These are phyloP conservation scores for Picus viridis DNA, from an alignment of 2,797 vertebrate genomes.

Conservation along the genomic window DNA sequence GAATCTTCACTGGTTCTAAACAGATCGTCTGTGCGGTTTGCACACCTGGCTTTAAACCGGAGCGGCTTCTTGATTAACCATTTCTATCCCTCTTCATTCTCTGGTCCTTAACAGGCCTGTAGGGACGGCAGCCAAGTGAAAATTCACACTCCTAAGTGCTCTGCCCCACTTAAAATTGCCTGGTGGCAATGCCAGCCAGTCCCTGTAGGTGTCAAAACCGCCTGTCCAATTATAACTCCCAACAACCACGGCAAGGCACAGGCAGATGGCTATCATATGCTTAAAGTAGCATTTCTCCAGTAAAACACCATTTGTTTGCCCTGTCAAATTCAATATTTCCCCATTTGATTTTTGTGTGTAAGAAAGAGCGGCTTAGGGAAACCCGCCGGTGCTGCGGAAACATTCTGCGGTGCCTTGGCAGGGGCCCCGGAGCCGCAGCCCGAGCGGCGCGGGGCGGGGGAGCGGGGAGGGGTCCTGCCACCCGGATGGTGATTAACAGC, in stretches of 20 bases:
- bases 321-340: slow-evolving; percentile 56
- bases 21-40: background rate
- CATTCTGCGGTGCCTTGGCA: background rate
- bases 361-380: slow-evolving; percentile 18
- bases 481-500: background rate
- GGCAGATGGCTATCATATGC: slow-evolving; percentile 53
- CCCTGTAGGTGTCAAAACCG: slow-evolving; percentile 40
- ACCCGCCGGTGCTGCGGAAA: background rate
- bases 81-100: background rate
- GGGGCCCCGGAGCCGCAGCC: background rate
- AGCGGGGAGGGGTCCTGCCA: background rate
- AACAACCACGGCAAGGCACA: background rate
- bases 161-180: slow-evolving; percentile 33
- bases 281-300: slow-evolving; percentile 30
- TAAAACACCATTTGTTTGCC: slow-evolving; percentile 59
- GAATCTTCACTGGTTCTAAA: background rate
- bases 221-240: slow-evolving; percentile 35
- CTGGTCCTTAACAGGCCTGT: background rate
- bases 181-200: background rate
- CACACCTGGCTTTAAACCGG: background rate
- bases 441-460: background rate
- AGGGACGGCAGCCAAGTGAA: slow-evolving; percentile 25
- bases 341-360: slow-evolving; percentile 8
- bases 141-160: slow-evolving; percentile 4
- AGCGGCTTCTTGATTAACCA: slow-evolving; percentile 3